Evolutionary conservation across 1,140 invertebrate species (phyloP), one percentile per base, ranked within the genome.

Genomic region (Pogonus chalceus): DNA sequence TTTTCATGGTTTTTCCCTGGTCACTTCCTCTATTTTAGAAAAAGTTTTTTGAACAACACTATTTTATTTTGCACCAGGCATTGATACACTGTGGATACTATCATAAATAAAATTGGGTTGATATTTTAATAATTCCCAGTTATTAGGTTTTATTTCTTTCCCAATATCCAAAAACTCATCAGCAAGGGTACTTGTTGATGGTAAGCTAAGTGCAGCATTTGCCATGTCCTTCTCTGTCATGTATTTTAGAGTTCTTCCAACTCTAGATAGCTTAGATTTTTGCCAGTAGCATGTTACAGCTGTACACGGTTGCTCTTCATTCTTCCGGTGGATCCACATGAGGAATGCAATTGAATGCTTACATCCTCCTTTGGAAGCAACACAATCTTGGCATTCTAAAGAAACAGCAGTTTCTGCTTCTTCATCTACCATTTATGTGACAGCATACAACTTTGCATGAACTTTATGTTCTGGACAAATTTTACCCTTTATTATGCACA

Each of bases 391-490:
- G 51, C 67, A 66, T 48, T 59, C 20, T 35, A 52, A 20, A 50
- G 43, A 49, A 18, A 50, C 47, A 14, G 65, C 49, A 52, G 24
- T 51, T 24, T 53, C 48, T 22, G 56, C 50, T 49, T 55, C 23
- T 57, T 65, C 63, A 54, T 60, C 39, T 16, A 60, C 39, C 48
- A 37, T 56, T 43, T 59, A 14, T 47, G 35, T 56, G 0, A 63
- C 56, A n/a, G 26, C 55, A 31, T 61, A 65, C 23, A 9, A 16
- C 55, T 58, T 61, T 12, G 20, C 31, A 21, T 52, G 9, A 9
- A 65, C 54, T 60, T 43, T 57, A 51, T 69, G 62, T 56, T 65
- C 60, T 49, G 59, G 56, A 24, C 51, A 57, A n/a, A 63, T 61
- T 54, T 54, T 55, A 2, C 24, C 52, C 56, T 64, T 61, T n/a